phyloP scores from a whole-genome alignment of 2,888 invertebrate genomes.

The Hipparchia semele region DNA sequence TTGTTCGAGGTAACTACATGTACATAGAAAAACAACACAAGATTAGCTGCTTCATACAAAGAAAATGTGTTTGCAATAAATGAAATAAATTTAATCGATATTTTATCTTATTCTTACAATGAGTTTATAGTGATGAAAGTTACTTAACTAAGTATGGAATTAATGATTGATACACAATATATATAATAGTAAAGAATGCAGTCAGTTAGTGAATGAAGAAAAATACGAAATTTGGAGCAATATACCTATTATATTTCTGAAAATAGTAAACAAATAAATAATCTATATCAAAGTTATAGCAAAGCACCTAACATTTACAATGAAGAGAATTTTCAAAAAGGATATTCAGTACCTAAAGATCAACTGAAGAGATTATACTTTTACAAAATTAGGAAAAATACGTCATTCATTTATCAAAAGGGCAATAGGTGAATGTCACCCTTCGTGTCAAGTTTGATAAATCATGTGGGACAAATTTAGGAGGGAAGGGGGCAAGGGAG shows the following conservation, averaged over 20 bases:
- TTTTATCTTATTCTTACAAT: neutral
- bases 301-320: too few relatives aligned
- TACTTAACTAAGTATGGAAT: too few relatives aligned
- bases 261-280: too few relatives aligned
- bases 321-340: too few relatives aligned
- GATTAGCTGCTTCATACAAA: neutral
- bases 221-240: too few relatives aligned
- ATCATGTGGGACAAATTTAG: neutral
- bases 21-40: neutral
- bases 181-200: too few relatives aligned
- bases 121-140: neutral
- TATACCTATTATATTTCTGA: too few relatives aligned
- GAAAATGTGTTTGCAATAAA: neutral
- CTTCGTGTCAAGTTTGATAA: constrained; percentile 1
- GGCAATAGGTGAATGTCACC: neutral
- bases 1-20: neutral
- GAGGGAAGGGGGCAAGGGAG: neutral
- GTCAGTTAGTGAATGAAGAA: too few relatives aligned
- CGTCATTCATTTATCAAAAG: neutral
- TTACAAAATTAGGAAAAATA: neutral
- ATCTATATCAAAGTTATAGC: too few relatives aligned
- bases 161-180: too few relatives aligned
- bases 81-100: neutral
- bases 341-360: too few relatives aligned
- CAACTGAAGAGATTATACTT: neutral